Evolutionary conservation across 2,797 vertebrate species (phyloP), one percentile per base, ranked within the genome.

Genomic region (Anas georgica): DNA sequence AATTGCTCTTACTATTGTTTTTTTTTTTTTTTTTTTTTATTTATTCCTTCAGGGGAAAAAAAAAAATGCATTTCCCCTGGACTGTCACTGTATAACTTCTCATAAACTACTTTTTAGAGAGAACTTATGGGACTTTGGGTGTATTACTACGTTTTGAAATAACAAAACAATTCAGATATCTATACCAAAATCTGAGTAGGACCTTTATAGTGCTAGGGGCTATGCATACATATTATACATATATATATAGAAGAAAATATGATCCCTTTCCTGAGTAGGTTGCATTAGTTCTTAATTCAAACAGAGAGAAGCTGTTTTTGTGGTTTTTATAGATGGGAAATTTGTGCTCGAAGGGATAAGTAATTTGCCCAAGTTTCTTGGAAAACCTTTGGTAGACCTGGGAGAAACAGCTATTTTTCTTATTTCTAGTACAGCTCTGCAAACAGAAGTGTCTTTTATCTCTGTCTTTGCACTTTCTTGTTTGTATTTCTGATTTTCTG

Each of bases 341-440:
- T 33, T 43, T 54, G 26, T 41, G 28, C 25, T n/a, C 31, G 10
- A 37, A 72, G 3, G 13, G 10, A 17, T 67, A 56, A 85, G 17
- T 37, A 52, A 63, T 3, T 35, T 18, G 8, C 3, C 28, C 3
- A 63, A 35, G 2, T 75, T 62, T 80, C 37, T 52, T 60, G 16
- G 33, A 62, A 72, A 85, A 39, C 8, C 14, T 62, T 26, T 63
- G 48, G 7, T 16, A 77, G 45, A 55, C 6, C 9, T n/a, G 10
- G 22, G 22, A 66, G 20, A 68, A 78, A 50, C 11, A 52, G 13
- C 4, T 76, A 2, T 26, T 63, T 83, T 83, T 58, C 35, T 12
- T 43, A n/a, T 29, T 66, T 12, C 4, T 86, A 1, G 0, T 50
- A 7, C 2, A 54, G 31, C 67, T 54, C 8, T 50, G 84, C 8